Evolutionary conservation across 2,797 vertebrate genomes (phyloP).

Genomic region (Natrix natrix): DNA sequence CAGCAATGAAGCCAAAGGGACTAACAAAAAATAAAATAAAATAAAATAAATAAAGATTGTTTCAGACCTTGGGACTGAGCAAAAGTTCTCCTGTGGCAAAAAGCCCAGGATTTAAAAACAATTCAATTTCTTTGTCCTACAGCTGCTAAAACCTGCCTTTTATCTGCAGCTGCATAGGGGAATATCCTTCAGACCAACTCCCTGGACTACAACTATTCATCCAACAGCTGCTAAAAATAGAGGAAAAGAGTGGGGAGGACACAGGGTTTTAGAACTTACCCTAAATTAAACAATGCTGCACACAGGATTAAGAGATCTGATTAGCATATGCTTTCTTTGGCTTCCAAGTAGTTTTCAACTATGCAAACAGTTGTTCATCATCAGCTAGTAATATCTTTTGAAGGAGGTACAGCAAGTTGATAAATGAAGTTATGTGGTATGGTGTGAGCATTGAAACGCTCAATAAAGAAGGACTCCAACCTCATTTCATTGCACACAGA

Average conservation of each 20-base stretch:
- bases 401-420: neutral
- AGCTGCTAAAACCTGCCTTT: slow-evolving; percentile 51
- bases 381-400: slow-evolving; percentile 3
- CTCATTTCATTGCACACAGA: neutral
- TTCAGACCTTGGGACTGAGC: slow-evolving; percentile 44
- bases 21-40: slow-evolving; percentile 1
- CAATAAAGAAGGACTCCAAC: neutral
- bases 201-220: slow-evolving; percentile 44
- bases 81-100: slow-evolving; percentile 49
- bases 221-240: slow-evolving; percentile 36
- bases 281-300: slow-evolving; percentile 33
- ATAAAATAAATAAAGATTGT: slow-evolving; percentile 22
- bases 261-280: slow-evolving; percentile 9
- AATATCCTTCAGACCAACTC: slow-evolving; percentile 58
- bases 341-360: neutral
- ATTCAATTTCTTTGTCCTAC: slow-evolving; percentile 52
- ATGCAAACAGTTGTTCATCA: neutral
- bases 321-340: slow-evolving; percentile 31
- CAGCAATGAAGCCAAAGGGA: slow-evolving; percentile 63
- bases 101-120: slow-evolving; percentile 54
- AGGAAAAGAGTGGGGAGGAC: neutral
- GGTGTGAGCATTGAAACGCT: neutral
- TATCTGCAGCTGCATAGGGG: slow-evolving; percentile 48
- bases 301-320: slow-evolving; percentile 25
- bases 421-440: neutral